phyloP scores from a whole-genome alignment of 2,113 vertebrate genomes.

The Phasianus colchicus region DNA sequence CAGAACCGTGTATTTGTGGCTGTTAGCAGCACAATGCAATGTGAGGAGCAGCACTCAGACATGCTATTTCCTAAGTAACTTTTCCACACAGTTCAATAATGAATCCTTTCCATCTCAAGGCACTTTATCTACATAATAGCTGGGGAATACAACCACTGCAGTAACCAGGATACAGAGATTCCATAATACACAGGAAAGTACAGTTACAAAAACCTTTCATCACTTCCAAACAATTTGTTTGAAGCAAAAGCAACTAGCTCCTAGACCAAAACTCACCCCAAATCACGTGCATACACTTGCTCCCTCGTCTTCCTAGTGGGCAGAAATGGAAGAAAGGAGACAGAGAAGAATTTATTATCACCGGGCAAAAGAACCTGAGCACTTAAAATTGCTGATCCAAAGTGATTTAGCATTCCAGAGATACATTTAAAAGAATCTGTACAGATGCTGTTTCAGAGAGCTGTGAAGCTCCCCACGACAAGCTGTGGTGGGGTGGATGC shows the following conservation, averaged over 20 bases:
- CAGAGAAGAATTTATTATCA: neutral
- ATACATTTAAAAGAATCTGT: neutral
- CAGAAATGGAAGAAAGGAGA: neutral
- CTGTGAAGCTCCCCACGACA: neutral
- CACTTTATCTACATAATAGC: neutral
- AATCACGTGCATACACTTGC: neutral
- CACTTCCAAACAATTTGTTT: neutral
- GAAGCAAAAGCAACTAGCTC: constrained; percentile 17
- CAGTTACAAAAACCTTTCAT: neutral
- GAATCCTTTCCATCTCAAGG: neutral
- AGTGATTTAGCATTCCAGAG: neutral
- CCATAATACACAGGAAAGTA: neutral
- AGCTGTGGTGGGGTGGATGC: neutral
- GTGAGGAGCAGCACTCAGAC: fast-evolving
- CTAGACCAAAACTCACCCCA: neutral
- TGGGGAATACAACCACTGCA: neutral
- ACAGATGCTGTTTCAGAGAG: neutral
- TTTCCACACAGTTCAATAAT: neutral
- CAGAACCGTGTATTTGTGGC: too few relatives aligned
- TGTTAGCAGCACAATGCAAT: neutral
- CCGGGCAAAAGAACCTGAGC: neutral
- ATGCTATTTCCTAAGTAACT: fast-evolving
- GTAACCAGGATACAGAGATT: constrained; percentile 4
- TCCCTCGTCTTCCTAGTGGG: neutral
- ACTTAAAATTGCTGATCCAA: neutral